Evolutionary conservation across 2,113 vertebrate species (phyloP), one percentile per base, ranked within the genome.

Genomic region (Semnornis frantzii): DNA sequence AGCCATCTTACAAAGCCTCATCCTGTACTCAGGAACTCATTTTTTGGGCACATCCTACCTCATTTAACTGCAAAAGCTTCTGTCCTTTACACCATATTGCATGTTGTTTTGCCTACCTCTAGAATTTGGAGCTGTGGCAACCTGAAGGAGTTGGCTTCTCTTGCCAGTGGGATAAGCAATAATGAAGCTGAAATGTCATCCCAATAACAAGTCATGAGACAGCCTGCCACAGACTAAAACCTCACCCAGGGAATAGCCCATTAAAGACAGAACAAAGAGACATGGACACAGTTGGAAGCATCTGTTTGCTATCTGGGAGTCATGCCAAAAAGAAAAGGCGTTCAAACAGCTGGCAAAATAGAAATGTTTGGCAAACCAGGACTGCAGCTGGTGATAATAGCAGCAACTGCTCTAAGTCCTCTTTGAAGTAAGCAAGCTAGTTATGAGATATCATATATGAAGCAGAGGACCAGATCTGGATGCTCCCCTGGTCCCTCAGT

Each of bases 211-310:
- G 76, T n/a, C 37, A 10, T 30, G 82, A 93, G 94, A 58, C 92
- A 95, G 65, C 37, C 82, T 90, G 90, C 92, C 57, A 48, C 82
- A 68, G 69, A 50, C 70, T 92, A 69, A 90, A 96, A 28, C 44
- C 90, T 95, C 65, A 65, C 83, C 83, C 44, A 39, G 88, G 87
- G 96, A 95, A 84, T n/a, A 62, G 88, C 58, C 80, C 85, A 46
- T 82, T 93, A 96, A 94, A 92, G 80, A 68, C 69, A 81, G 90
- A 95, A 93, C 85, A 91, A 96, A 93, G 88, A 86, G 92, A 90
- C 82, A 58, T 62, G 85, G 88, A 62, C 85, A 69, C 73, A 84
- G 86, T 86, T 90, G 93, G 90, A 92, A 92, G 88, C 85, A 88
- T 92, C 83, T 95, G 90, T 88, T 93, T 94, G 80, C 85, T 88